Conservation (phyloP, 2,888 invertebrate species). For the Cerastoderma edule region DNA sequence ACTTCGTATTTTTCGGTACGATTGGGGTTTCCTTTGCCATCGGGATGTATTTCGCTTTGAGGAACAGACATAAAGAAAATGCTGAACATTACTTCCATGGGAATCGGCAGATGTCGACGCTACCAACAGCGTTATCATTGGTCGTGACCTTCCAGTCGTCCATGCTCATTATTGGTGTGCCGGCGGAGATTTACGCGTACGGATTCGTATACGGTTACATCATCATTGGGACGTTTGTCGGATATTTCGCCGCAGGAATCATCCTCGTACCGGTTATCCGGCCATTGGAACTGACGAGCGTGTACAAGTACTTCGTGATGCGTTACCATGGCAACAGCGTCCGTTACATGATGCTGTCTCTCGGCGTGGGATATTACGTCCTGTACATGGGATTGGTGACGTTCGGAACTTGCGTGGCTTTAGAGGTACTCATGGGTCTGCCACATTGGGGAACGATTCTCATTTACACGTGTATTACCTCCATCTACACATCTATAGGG, state of each 20-base stretch:
- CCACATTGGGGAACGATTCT: conserved; percentile 42
- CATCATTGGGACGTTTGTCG: conserved; percentile 1
- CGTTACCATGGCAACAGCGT: conserved; percentile 31
- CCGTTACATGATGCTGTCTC: conserved; percentile 22
- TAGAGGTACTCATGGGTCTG: conserved; percentile 32
- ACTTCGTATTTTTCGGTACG: too few relatives aligned
- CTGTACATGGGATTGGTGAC: conserved; percentile 43
- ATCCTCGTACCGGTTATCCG: conserved; percentile 34
- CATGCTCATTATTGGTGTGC: conserved; percentile 31
- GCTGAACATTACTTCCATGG: conserved; percentile 34
- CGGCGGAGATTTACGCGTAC: conserved; percentile 36
- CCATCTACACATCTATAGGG: conserved; percentile 41
- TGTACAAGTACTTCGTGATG: conserved; percentile 39
- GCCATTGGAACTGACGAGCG: conserved; percentile 35
- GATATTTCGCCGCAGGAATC: conserved; percentile 26
- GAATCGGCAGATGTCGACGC: conserved; percentile 7
- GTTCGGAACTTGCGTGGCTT: conserved; percentile 37
- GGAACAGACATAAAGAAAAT: conserved; percentile 16
- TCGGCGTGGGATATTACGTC: conserved; percentile 25
- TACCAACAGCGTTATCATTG: conserved; percentile 31
- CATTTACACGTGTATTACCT: conserved; percentile 19
- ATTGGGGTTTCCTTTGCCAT: too few relatives aligned
- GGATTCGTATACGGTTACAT: conserved; percentile 21
- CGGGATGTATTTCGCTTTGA: conserved; percentile 32
- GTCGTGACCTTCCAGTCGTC: conserved; percentile 40